These are phyloP conservation scores for Cerceris rybyensis DNA, from an alignment of 2,888 invertebrate species.

Conservation along the genomic window DNA sequence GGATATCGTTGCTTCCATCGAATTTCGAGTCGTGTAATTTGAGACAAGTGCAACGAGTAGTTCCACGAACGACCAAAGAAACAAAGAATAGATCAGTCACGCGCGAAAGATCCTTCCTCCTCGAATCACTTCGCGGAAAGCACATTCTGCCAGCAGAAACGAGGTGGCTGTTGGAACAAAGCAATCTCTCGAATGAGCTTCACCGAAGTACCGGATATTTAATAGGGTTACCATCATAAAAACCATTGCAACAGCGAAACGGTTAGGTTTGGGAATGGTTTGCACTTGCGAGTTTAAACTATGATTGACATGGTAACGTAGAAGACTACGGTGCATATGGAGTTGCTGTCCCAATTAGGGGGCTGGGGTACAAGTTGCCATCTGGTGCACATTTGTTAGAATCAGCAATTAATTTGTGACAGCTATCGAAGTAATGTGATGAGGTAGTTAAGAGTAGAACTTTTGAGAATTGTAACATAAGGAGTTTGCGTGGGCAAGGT, in stretches of 20 bases:
- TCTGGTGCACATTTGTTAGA: no score
- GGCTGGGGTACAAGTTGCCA: no score
- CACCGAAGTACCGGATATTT: not conserved
- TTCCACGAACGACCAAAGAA: not conserved
- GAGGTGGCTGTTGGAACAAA: not conserved
- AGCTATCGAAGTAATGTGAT: no score
- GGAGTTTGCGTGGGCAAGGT: no score
- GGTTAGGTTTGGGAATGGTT: not conserved
- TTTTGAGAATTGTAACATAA: no score
- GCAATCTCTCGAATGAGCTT: conserved; percentile 5
- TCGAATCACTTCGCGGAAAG: conserved; percentile 36
- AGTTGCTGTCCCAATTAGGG: no score
- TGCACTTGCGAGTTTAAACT: conserved; percentile 7
- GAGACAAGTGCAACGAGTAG: conserved; percentile 3
- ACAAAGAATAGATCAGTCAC: conserved; percentile 34
- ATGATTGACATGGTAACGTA: not conserved
- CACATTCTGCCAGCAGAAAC: not conserved
- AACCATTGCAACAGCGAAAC: conserved; percentile 1
- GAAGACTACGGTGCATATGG: not conserved
- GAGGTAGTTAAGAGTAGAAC: no score
- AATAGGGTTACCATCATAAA: not conserved
- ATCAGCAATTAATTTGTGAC: no score
- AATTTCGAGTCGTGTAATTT: not conserved
- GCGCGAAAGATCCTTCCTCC: conserved; percentile 18
- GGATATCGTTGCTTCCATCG: no score